These are phyloP conservation scores for Chironomus tepperi DNA, from an alignment of 1,140 invertebrate genomes.

Conservation along the genomic window DNA sequence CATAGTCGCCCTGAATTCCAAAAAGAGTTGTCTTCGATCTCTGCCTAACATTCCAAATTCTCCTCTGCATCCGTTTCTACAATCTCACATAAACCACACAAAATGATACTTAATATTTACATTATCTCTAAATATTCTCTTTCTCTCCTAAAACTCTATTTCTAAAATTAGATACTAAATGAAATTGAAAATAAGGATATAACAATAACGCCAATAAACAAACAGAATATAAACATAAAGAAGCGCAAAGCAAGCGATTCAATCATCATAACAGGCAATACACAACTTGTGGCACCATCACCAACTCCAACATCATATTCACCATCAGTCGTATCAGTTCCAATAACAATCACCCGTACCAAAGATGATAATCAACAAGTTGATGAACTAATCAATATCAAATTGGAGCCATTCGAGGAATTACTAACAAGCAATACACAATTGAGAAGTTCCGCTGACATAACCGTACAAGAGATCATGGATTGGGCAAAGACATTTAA, in stretches of 20 bases:
- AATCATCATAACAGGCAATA: conserved; percentile 10
- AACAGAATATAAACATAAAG: not conserved
- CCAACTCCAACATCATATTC: not conserved
- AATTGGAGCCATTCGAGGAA: conserved; percentile 16
- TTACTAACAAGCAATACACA: not conserved
- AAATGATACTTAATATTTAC: no score
- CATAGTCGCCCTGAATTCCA: no score
- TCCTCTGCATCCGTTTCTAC: no score
- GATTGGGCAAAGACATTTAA: conserved; percentile 15
- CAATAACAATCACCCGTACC: not conserved
- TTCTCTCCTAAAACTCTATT: not conserved
- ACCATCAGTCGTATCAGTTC: not conserved
- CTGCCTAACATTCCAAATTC: no score
- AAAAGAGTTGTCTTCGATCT: no score
- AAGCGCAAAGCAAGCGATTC: conserved; percentile 6
- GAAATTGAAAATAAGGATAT: conserved; percentile 21
- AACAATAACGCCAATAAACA: conserved; percentile 18
- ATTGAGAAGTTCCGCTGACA: conserved; percentile 7
- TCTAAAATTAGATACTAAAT: not conserved
- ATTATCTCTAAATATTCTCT: not conserved
- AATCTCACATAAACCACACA: no score
- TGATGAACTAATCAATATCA: conserved; percentile 6
- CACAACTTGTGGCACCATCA: not conserved
- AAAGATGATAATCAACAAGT: conserved; percentile 22
- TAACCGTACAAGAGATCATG: conserved; percentile 18